Conservation (phyloP, 2,797 vertebrate genomes). For the Delichon dasypus region DNA sequence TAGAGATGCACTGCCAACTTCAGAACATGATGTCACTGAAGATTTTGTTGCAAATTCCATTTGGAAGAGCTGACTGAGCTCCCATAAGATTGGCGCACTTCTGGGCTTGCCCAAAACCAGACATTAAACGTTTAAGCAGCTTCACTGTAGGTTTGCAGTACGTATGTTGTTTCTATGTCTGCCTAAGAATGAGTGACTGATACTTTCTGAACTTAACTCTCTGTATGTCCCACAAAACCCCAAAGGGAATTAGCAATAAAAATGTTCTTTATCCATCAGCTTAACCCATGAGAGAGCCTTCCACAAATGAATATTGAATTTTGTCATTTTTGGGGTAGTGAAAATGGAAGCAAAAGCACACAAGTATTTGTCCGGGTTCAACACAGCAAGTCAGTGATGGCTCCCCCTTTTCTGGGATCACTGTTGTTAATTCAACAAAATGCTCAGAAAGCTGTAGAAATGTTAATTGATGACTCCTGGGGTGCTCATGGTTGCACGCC, state of each 20-base stretch:
- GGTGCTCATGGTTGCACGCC: rapidly evolving
- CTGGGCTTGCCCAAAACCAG: neutral
- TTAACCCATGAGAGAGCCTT: neutral
- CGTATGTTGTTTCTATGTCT: neutral
- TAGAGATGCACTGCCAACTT: neutral
- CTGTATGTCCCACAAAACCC: neutral
- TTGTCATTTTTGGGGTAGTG: neutral
- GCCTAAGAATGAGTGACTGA: neutral
- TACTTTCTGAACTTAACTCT: neutral
- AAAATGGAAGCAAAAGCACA: neutral
- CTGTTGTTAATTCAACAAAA: neutral
- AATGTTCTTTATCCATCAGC: neutral
- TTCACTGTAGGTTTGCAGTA: neutral
- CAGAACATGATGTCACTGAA: neutral
- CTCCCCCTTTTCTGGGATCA: neutral
- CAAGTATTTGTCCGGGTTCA: neutral
- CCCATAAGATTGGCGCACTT: neutral
- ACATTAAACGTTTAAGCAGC: neutral
- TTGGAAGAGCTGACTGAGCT: neutral
- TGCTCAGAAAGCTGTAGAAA: neutral
- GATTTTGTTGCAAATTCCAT: neutral
- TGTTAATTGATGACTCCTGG: neutral
- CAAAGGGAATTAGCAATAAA: neutral
- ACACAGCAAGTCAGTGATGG: neutral
- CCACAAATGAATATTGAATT: neutral